Base-by-base conservation (phyloP, 2,113 vertebrate genomes). In the Xiphorhynchus elegans region DNA sequence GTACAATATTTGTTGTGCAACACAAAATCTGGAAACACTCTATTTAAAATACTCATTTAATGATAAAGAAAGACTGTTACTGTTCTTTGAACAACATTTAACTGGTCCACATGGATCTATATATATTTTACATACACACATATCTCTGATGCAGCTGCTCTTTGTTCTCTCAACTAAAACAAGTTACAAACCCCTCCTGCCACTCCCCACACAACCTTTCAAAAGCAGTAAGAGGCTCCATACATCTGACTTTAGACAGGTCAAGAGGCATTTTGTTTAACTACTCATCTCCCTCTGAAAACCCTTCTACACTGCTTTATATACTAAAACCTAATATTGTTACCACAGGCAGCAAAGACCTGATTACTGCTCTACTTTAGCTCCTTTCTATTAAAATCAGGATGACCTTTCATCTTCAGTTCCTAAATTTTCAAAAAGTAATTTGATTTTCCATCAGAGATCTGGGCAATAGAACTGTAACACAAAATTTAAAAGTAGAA, bases 41-140 rank as follows among this genome's bases (percentile, higher is more conserved):
- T 56, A 59, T 44, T 85, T 56, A 8, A 80, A 83, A 53, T 47
- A 68, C 4, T 60, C 3, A 26, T 13, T 60, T 44, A 6, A 55
- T 90, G 67, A 20, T 40, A 26, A 47, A 64, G 17, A 4, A 63
- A 56, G 31, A 56, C 33, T 15, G 73, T 46, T 33, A 19, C 7
- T 62, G 4, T 15, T 73, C 7, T 56, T n/a, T 47, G 60, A 31
- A 63, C 14, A 74, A 19, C 23, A 77, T 26, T 20, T 50, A 80
- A 59, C 15, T 31, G 17, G 17, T 39, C 44, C 62, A 66, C 17
- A 13, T 3, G 1, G 19, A 50, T 26, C 13, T n/a, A 1, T 21
- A 31, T 8, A 5, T 4, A 55, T 13, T 19, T 28, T 1, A 39
- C 0, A 79, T 11, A 42, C 2, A 5, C 10, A 28, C 2, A 5